Conservation (phyloP, 1,140 invertebrate genomes). For the Drosophila varians region DNA sequence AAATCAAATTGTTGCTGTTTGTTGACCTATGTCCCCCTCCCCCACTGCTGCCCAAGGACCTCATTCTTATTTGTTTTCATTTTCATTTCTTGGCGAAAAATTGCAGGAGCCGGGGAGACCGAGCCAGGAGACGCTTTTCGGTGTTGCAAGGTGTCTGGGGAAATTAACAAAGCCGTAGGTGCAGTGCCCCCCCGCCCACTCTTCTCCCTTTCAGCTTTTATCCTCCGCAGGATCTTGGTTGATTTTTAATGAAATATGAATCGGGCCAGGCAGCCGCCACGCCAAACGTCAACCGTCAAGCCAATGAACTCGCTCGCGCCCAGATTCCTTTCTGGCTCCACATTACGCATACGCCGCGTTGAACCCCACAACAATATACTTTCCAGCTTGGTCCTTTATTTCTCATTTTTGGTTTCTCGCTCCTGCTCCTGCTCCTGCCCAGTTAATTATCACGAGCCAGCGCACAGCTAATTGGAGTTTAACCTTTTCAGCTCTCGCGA, state of each 20-base stretch:
- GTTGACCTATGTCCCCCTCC: constrained; percentile 24
- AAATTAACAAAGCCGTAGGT: constrained; percentile 77
- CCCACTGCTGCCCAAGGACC: constrained; percentile 15
- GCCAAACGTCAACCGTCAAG: constrained; percentile 25
- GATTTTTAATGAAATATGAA: constrained; percentile 77
- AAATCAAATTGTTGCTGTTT: constrained; percentile 72
- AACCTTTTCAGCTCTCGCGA: constrained; percentile 23
- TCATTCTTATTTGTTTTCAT: constrained; percentile 63
- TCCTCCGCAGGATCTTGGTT: constrained; percentile 10
- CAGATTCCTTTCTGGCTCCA: constrained; percentile 16
- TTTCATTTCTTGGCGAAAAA: constrained; percentile 45
- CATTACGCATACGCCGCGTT: constrained; percentile 74
- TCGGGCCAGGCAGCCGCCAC: constrained; percentile 5
- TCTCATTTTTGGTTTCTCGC: not conserved
- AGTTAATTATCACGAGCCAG: constrained; percentile 70
- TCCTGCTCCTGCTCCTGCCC: constrained; percentile 1
- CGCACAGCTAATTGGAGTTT: constrained; percentile 70
- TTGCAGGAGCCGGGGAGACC: constrained; percentile 6
- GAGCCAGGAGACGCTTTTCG: constrained; percentile 21
- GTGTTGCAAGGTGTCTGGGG: constrained; percentile 69
- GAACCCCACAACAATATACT: constrained; percentile 49
- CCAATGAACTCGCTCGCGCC: constrained; percentile 28
- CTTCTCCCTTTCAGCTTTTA: not conserved
- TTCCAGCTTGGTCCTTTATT: constrained; percentile 15
- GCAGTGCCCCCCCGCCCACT: constrained; percentile 11